Base-by-base conservation (phyloP, 2,113 vertebrate species). In the Emberiza fucata region DNA sequence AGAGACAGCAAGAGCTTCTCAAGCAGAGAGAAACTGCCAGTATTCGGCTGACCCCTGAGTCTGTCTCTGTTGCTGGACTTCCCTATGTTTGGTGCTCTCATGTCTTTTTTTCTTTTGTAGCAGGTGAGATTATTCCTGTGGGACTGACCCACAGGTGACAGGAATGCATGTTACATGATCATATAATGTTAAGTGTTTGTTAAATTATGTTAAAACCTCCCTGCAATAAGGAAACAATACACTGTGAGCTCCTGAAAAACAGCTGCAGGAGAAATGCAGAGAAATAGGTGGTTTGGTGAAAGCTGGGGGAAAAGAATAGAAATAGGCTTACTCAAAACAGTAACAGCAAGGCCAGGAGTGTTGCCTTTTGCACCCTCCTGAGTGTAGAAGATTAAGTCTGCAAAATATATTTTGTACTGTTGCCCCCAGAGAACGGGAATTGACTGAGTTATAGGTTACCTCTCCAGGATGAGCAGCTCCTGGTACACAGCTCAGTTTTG, bases 241-340 rank as follows among this genome's bases (percentile, higher is more conserved):
- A 17, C 11, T 39, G 22, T n/a, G 44, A 65, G 40, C 44, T 82
- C 78, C 86, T 78, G 39, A 37, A 59, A 80, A 88, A 50, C 4
- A 24, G 2, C 57, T 77, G 61, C 65, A 51, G 60, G 54, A 90
- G 39, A 86, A 78, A 72, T 14, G 16, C 37, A 78, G 54, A 80
- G 35, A 72, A 57, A 54, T 1, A 29, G 37, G 8, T 16, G 64
- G 27, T 16, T 73, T 54, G 59, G 37, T 47, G 53, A 53, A 78
- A 45, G 3, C 0, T 66, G 13, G 22, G 28, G 7, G 0, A 2
- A 29, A 17, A 13, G 39, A 61, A 15, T 31, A 56, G 29, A 19
- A 70, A 51, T 1, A 77, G 8, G 28, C 11, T 86, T 57, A 40
- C 4, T 57, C 29, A 57, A 63, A 89, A 61, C 5, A 92, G 12